Base-by-base conservation (phyloP, 2,888 invertebrate species). In the Rhagonycha lutea region DNA sequence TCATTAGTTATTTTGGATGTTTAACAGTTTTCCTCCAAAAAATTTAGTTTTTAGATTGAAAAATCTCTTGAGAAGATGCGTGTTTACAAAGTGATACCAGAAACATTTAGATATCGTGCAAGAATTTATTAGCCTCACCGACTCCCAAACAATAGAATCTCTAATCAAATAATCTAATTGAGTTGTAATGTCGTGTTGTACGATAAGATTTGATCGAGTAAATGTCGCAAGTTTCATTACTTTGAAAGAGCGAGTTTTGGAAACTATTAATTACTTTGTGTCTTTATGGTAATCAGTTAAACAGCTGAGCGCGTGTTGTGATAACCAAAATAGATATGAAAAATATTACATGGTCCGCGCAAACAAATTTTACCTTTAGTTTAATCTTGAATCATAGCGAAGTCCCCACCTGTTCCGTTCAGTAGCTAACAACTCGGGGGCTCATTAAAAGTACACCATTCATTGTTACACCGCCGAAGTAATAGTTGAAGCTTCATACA, bases 321-420 rank as follows among this genome's bases (percentile, higher is more conserved):
- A 65, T 65, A 62, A 65, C 63, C 63, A 65, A 18, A 65, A 65
- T 9, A 61, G 72, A 68, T 67, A 61, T 14, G 8, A 73, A 69
- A 73, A 73, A 62, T 69, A 73, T 68, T 65, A 61, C 69, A 69
- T 14, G 24, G 29, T 60, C 23, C 32, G 28, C n/a, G 26, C 68
- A 68, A 72, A 28, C 28, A n/a, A 68, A 68, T 68, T 62, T 69
- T 71, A 76, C 76, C 76, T 73, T 47, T 73, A 32, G 60, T 69
- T 18, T 70, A 73, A 72, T 76, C 72, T 69, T 69, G 72, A 76
- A 76, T 72, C 76, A 28, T 70, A 69, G 60, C 76, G 67, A 65
- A 76, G 68, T 72, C 77, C 77, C 77, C 77, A 77, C 77, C 72
- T 77, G 77, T 26, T 74, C 74, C 28, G 69, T 71, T 70, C 70